Evolutionary conservation across 2,113 vertebrate genomes (phyloP), one percentile per base, ranked within the genome.

Genomic region (Aldabrachelys gigantea): DNA sequence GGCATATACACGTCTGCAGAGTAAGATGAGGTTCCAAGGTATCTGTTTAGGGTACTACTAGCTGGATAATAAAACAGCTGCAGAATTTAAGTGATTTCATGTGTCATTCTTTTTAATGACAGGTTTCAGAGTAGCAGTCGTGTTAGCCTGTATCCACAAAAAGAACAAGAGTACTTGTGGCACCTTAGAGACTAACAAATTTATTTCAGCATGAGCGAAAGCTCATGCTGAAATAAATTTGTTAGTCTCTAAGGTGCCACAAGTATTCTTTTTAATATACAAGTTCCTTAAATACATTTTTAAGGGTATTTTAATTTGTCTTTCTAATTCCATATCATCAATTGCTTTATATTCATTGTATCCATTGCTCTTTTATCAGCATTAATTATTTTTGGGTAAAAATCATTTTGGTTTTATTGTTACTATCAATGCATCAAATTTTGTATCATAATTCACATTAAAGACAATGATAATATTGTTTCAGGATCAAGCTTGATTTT

Each of bases 1-100:
- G 97, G 95, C 92, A 50, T 29, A 57, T 50, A 69, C 19, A 81
- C 16, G 44, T 95, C 54, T 3, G 35, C 5, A 44, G 95, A 97
- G 87, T 29, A 91, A 84, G 84, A 91, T 83, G 82, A 90, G 75
- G 92, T 96, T 93, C 94, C 94, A 94, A 93, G 69, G 56, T 95
- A 84, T 89, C 90, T 82, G 29, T 52, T 44, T 53, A 53, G 72
- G 87, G 76, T 93, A 62, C 50, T 87, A 29, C 17, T 41, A 89
- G 79, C 89, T 54, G 84, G 53, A 90, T 49, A 93, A 92, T 92
- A 95, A 91, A 94, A 87, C 19, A 94, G 89, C 89, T 84, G 75
- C 75, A n/a, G 41, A 95, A n/a, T 80, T 69, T 22, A 38, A 44
- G 31, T 82, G 29, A 72, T 65, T 93, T 87, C 79, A 78, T 41